Base-by-base conservation (phyloP, 2,888 invertebrate genomes). In the Elysia crispata region DNA sequence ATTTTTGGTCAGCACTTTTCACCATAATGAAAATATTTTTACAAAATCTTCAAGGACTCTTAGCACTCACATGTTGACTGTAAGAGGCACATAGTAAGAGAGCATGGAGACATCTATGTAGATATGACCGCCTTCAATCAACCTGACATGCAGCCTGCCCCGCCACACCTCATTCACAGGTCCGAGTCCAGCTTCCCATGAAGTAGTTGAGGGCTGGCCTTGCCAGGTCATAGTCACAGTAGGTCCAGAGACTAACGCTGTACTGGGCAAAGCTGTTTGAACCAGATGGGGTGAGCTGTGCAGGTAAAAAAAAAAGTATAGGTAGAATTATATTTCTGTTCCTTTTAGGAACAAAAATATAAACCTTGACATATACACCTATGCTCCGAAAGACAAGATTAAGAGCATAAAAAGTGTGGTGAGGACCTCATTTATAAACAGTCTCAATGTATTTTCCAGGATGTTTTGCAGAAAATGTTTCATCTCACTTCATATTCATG, bases 121-220 rank as follows among this genome's bases (percentile, higher is more conserved):
- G 54, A 80, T 76, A 20, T 80, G 70, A 11, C 80, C 80, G 13
- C 80, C 80, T 50, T 69, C 72, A 25, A 66, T 41, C 57, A 80
- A 30, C 5, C 72, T 67, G 30, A 80, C 72, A 54, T 80, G 80
- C 6, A 80, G 76, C 30, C 76, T 80, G 33, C 80, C 80, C 23
- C 76, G 54, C 80, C 80, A 80, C 54, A 80, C 76, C 70, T 80
- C 80, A 62, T 80, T 80, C 31, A 20, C 72, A 0, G 80, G 80
- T 13, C 80, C 80, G 20, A 41, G 11, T 11, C 41, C 41, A 41
- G 11, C 41, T 15, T 28, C 23, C 49, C 64, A 72, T 73, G 78
- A 64, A 20, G 73, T 20, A n/a, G 8, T 25, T 64, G 64, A 50
- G 41, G 66, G 41, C n/a, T 57, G 41, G 41, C 41, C 41, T 41